A percentile compares a stretch with the other conserved stretches of the same genome.
These are phyloP conservation scores for Drosophila anceps DNA, from an alignment of 2,888 invertebrate species.

Conservation along the genomic window DNA sequence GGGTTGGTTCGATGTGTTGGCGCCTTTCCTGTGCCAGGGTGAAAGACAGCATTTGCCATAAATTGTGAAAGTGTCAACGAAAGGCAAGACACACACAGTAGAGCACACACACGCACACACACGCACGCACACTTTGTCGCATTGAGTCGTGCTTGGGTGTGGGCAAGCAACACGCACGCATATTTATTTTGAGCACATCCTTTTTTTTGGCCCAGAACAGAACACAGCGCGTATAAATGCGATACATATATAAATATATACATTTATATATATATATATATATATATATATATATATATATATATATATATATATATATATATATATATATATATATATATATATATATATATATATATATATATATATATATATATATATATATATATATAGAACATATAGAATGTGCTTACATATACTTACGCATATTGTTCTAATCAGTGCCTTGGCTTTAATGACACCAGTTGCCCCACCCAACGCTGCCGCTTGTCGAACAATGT, in stretches of 20 bases:
- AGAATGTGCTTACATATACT: constrained; percentile 67
- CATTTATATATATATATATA: background rate
- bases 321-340: constrained; percentile 56
- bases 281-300: background rate
- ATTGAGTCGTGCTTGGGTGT: constrained; percentile 38
- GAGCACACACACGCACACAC: constrained; percentile 22
- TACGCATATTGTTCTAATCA: constrained; percentile 79
- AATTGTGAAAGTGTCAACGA: constrained; percentile 83
- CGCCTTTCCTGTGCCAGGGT: constrained; percentile 72
- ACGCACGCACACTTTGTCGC: constrained; percentile 18
- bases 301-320: constrained; percentile 47
- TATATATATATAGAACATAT: constrained; percentile 21
- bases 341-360: constrained; percentile 52
- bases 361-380: too few relatives aligned
- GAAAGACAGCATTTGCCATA: constrained; percentile 79
- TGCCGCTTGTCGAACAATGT: constrained; percentile 53
- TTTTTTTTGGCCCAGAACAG: constrained; percentile 51
- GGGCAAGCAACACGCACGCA: constrained; percentile 81
- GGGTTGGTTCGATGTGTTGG: constrained; percentile 59
- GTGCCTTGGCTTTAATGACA: constrained; percentile 65
- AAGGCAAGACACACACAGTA: constrained; percentile 70
- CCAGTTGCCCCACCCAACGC: constrained; percentile 6
- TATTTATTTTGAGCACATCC: constrained; percentile 79
- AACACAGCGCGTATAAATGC: constrained; percentile 49
- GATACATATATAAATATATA: constrained; percentile 61